Evolutionary conservation across 2,797 vertebrate species (phyloP).

Genomic region (Alcedo atthis): DNA sequence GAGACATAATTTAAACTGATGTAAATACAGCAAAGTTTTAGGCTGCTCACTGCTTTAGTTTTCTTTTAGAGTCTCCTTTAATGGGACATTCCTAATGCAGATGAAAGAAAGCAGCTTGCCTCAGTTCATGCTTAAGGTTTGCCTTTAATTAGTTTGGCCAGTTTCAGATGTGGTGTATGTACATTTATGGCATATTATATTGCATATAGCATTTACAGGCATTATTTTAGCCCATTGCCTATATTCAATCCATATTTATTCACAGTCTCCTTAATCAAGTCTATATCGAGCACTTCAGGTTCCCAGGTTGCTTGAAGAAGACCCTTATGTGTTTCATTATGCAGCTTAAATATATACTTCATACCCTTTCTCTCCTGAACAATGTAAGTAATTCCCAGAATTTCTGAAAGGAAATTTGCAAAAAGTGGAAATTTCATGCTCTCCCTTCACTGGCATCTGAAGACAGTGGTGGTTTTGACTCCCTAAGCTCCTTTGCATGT

Average conservation of each 20-base stretch:
- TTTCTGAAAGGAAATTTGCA: neutral
- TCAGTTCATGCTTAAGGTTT: neutral
- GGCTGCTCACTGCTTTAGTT: neutral
- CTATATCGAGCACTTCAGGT: neutral
- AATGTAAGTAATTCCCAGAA: neutral
- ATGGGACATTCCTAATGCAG: neutral
- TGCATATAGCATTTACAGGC: neutral
- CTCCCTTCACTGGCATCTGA: neutral
- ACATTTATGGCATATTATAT: neutral
- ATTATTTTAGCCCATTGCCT: neutral
- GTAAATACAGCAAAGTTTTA: neutral
- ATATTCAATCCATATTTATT: neutral
- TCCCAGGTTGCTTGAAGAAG: constrained; percentile 33
- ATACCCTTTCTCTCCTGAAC: neutral
- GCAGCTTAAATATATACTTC: neutral
- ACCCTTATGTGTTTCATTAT: constrained; percentile 41
- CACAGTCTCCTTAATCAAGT: neutral
- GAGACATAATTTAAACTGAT: neutral
- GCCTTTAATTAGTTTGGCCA: neutral
- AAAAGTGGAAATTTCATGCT: neutral
- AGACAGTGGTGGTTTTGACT: neutral
- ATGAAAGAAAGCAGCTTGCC: constrained; percentile 22
- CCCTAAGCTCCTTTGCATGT: neutral
- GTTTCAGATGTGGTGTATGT: neutral
- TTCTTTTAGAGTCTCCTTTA: neutral